Percentiles rank a stretch among this genome's conserved stretches.
Conservation (phyloP, 2,888 invertebrate genomes). For the Cryptus viduatorius region DNA sequence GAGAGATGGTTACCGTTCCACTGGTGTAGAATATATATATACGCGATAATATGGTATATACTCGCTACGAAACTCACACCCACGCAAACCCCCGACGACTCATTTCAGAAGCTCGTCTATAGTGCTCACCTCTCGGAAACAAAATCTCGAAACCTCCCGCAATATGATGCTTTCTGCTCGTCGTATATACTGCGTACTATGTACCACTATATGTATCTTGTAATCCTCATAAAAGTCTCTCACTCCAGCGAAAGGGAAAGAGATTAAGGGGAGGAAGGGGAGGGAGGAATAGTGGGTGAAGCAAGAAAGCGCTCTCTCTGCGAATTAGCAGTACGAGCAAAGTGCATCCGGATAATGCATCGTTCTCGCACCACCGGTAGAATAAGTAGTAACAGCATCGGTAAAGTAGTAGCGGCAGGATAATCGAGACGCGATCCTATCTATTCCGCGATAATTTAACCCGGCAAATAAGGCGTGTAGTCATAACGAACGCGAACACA, state of each 20-base stretch:
- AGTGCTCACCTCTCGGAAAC: background rate
- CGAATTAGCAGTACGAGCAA: constrained; percentile 60
- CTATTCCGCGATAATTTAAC: constrained; percentile 67
- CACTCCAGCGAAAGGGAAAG: background rate
- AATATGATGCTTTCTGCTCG: background rate
- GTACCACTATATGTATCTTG: background rate
- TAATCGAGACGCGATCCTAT: constrained; percentile 67
- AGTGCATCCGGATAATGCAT: constrained; percentile 67
- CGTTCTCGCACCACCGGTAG: constrained; percentile 47
- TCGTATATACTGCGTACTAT: background rate
- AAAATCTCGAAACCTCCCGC: background rate
- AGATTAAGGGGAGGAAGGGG: too few species aligned
- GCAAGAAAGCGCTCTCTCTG: constrained; percentile 32
- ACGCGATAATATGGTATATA: background rate
- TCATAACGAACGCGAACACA: constrained; percentile 62
- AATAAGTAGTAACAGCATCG: constrained; percentile 16
- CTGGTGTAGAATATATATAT: constrained; percentile 1
- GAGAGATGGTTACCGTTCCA: constrained; percentile 43
- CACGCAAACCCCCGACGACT: constrained; percentile 7
- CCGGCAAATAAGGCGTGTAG: constrained; percentile 67
- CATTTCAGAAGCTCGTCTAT: constrained; percentile 4
- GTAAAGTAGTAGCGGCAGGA: constrained; percentile 57
- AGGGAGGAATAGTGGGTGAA: constrained; percentile 3
- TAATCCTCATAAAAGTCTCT: constrained; percentile 37
- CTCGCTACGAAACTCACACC: background rate